These are phyloP conservation scores for Pseudoatta argentina DNA, from an alignment of 1,140 invertebrate species.

Conservation along the genomic window DNA sequence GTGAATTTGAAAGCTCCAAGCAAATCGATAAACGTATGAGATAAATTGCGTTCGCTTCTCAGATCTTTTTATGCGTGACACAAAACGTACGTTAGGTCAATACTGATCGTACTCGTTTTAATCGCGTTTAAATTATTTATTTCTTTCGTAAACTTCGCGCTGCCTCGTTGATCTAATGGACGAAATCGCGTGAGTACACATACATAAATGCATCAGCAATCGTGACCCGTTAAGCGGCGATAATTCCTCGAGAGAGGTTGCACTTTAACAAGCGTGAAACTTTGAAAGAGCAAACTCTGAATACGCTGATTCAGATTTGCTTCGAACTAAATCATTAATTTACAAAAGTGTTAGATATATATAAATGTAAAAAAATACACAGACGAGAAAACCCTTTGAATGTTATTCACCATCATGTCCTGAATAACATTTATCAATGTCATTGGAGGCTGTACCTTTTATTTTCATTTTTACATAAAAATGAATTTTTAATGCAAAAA, in stretches of 20 bases:
- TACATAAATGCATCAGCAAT: slow-evolving; percentile 46
- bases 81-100: neutral
- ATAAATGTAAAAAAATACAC: neutral
- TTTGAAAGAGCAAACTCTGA: slow-evolving; percentile 40
- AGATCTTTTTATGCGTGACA: slow-evolving; percentile 6
- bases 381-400: too few relatives aligned
- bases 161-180: neutral
- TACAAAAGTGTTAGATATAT: slow-evolving; percentile 37
- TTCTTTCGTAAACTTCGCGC: neutral
- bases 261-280: slow-evolving; percentile 68
- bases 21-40: slow-evolving; percentile 14
- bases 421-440: too few relatives aligned
- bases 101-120: slow-evolving; percentile 26
- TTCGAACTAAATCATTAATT: slow-evolving; percentile 72
- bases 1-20: slow-evolving; percentile 36
- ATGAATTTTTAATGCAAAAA: too few relatives aligned
- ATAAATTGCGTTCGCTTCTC: slow-evolving; percentile 8
- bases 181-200: neutral
- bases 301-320: slow-evolving; percentile 50
- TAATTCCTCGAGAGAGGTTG: slow-evolving; percentile 22
- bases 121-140: slow-evolving; percentile 45
- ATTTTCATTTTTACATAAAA: too few relatives aligned
- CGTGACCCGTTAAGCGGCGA: slow-evolving; percentile 17
- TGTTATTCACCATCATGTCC: too few relatives aligned
- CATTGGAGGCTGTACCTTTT: too few relatives aligned